phyloP scores from a whole-genome alignment of 64 coral and sea anemone genomes.

The Porites lutea region DNA sequence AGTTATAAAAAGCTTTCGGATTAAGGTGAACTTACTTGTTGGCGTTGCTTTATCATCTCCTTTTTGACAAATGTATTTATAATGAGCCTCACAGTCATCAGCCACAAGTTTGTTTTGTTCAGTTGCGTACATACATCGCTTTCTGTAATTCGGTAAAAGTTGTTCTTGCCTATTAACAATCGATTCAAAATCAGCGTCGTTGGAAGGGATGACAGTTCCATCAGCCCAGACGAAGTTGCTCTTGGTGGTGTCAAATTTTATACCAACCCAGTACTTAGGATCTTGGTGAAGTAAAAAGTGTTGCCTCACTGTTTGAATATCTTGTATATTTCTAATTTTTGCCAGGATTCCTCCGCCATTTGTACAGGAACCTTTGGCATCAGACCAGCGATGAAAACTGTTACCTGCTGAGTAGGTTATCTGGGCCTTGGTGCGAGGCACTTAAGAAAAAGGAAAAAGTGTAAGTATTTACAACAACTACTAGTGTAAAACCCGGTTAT shows the following conservation, averaged over 20 bases:
- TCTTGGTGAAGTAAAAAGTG: not conserved
- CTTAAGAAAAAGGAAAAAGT: not conserved
- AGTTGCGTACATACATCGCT: not conserved
- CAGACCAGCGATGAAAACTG: not conserved
- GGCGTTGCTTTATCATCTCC: not conserved
- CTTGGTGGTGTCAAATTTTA: not conserved
- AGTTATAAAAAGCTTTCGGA: too few species aligned
- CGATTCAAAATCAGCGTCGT: not conserved
- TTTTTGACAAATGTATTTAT: constrained; percentile 22
- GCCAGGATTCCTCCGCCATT: not conserved
- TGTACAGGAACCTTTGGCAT: not conserved
- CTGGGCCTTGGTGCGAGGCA: not conserved
- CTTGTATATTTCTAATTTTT: not conserved
- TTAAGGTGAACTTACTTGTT: not conserved
- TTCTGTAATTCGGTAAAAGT: too few species aligned
- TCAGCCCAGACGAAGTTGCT: constrained; percentile 1
- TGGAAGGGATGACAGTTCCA: not conserved
- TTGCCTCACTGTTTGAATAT: not conserved
- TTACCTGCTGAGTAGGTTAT: not conserved
- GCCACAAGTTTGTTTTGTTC: not conserved
- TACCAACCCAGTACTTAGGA: not conserved
- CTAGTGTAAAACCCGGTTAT: too few species aligned
- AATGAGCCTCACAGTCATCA: not conserved
- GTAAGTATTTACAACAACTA: too few species aligned
- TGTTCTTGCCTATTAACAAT: constrained; percentile 1